Percentiles rank a stretch among this genome's conserved stretches.
Conservation (phyloP, 2,797 vertebrate genomes). For the Melanogrammus aeglefinus region DNA sequence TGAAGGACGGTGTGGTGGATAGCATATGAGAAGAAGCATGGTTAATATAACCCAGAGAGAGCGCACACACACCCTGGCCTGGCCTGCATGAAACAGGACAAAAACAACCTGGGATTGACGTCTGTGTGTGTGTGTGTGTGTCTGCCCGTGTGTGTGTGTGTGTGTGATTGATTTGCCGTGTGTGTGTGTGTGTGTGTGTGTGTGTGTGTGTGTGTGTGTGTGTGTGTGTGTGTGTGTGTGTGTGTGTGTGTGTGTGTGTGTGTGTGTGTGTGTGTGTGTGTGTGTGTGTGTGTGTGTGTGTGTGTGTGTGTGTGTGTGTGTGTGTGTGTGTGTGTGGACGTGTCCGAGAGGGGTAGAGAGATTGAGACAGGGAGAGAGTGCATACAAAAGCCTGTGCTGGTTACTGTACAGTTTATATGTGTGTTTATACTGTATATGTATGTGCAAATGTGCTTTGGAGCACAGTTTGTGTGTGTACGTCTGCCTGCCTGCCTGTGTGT, state of each 20-base stretch:
- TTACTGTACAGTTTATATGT: neutral
- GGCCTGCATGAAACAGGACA: slow-evolving; percentile 29
- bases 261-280: slow-evolving; percentile 6
- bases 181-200: slow-evolving; percentile 24
- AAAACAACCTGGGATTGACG: neutral
- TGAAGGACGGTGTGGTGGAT: slow-evolving; percentile 39
- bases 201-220: slow-evolving; percentile 12
- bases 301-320: neutral
- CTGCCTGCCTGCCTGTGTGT: neutral
- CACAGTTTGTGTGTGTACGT: slow-evolving; percentile 14
- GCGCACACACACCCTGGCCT: neutral
- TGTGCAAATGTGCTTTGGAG: slow-evolving; percentile 29
- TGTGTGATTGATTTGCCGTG: slow-evolving; percentile 26
- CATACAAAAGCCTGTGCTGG: too few relatives aligned
- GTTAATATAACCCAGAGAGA: slow-evolving; percentile 45
- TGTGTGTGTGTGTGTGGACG: slow-evolving; percentile 30
- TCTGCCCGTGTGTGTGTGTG: neutral
- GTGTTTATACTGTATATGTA: slow-evolving; percentile 19
- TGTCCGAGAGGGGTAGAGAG: slow-evolving; percentile 1
- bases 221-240: neutral
- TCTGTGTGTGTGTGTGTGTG: slow-evolving; percentile 9
- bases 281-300: neutral
- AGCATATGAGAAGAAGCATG: slow-evolving; percentile 35
- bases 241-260: slow-evolving; percentile 26
- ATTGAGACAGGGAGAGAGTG: slow-evolving; percentile 11